Percentiles rank a stretch among this genome's conserved stretches.
Conservation (phyloP, 2,113 vertebrate genomes). For the Sclerurus mexicanus region DNA sequence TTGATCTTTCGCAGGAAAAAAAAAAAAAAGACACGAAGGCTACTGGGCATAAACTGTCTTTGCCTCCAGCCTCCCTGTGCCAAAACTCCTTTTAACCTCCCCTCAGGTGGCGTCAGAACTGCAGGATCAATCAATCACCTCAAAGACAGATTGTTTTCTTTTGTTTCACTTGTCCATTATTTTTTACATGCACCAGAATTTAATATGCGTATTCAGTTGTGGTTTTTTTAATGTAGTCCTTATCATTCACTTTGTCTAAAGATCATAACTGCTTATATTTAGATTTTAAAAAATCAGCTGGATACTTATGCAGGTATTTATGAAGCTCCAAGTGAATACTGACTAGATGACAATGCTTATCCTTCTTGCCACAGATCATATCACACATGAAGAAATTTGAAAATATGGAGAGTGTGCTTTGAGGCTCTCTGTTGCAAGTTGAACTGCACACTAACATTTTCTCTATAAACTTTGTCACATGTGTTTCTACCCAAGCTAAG, state of each 20-base stretch:
- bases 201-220: not conserved
- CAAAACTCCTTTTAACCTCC: not conserved
- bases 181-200: not conserved
- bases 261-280: not conserved
- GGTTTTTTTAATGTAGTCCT: not conserved
- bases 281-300: not conserved
- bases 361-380: not conserved
- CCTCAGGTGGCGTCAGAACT: not conserved
- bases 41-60: conserved; percentile 37
- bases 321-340: not conserved
- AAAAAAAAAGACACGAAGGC: not conserved
- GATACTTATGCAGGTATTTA: not conserved
- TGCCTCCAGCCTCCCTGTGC: not conserved
- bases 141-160: conserved; percentile 22
- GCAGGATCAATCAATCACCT: not conserved
- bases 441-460: not conserved
- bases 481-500: conserved; percentile 20
- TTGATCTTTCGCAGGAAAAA: not conserved
- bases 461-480: conserved; percentile 25
- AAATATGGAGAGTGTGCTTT: not conserved
- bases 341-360: not conserved
- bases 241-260: not conserved
- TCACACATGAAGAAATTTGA: not conserved
- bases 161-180: conserved; percentile 9
- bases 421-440: not conserved